Evolutionary conservation across 1,140 invertebrate genomes (phyloP), one percentile per base, ranked within the genome.

Genomic region (Atta cephalotes): DNA sequence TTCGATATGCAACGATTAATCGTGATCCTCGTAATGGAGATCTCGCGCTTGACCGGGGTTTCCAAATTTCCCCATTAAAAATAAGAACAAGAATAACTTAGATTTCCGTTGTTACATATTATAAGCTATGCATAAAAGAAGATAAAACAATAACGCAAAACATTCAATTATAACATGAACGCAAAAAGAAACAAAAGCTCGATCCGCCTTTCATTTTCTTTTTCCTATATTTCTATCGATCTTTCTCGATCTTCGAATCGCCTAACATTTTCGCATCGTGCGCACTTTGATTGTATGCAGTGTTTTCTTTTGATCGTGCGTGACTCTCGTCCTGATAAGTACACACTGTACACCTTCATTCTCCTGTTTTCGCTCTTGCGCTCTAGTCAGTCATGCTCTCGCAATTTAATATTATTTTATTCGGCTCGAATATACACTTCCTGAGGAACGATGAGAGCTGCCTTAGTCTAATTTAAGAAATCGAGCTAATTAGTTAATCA

Each of bases 171-270:
- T 21, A 93, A 92, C 89, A 91, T 93, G 92, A 92, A 93, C 93
- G 93, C 89, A 93, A 93, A 90, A 91, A 80, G 77, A 91, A 93
- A 93, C 89, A 92, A 92, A 90, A 93, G 92, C 71, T 89, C 56
- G 18, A 14, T 58, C 79, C 63, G 21, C 51, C 58, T 77, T 31
- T 81, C 65, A 31, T 65, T 62, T 25, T 65, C 68, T 85, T 31
- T 85, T 63, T 68, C 71, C 72, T 85, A 35, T 60, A 79, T 63
- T 81, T 66, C 31, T 84, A 56, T 25, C 49, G 45, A 76, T 87
- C 62, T 85, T 62, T 18, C 3, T 66, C 16, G 21, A 58, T 71
- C 66, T 85, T 9, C 35, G 18, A 49, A 39, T 71, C 72, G 39
- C 25, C 21, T 70, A 28, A 65, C 28, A 80, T 39, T 70, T 68